Conservation (phyloP, 2,797 vertebrate species). For the Sciurus carolinensis region DNA sequence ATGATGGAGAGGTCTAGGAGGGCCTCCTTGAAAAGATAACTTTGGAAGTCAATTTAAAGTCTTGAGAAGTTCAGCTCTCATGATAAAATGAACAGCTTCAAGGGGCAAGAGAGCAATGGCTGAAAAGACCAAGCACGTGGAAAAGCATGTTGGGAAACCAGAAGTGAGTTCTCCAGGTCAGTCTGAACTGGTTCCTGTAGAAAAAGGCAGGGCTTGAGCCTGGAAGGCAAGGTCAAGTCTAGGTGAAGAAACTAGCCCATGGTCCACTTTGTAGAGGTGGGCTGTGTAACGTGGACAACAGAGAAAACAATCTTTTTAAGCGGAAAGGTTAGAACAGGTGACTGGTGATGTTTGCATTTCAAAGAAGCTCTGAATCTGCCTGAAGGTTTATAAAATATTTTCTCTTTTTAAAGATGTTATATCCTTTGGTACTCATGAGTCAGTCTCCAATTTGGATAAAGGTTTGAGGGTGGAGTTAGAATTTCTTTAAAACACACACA, state of each 20-base stretch:
- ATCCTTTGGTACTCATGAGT: background rate
- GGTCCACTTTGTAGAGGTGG: background rate
- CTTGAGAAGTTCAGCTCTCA: background rate
- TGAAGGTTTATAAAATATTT: background rate
- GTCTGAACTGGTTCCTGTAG: background rate
- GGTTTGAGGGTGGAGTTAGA: background rate
- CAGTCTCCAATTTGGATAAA: background rate
- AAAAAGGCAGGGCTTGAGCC: fast-evolving
- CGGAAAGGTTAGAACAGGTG: background rate
- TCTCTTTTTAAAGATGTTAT: background rate
- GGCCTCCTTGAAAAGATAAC: background rate
- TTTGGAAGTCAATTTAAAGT: background rate
- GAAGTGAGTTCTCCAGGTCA: background rate
- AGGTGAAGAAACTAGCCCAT: background rate
- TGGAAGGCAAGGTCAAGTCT: background rate
- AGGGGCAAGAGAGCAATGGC: no score
- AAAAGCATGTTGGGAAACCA: background rate
- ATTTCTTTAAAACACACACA: background rate
- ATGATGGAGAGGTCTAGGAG: background rate
- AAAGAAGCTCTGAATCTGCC: background rate
- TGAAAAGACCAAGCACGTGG: fast-evolving
- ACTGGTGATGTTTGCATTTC: background rate
- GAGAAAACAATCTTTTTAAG: background rate
- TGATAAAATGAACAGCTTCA: background rate
- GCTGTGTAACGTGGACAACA: background rate